Evolutionary conservation across 2,797 vertebrate species (phyloP).

Genomic region (Bovichtus variegatus): DNA sequence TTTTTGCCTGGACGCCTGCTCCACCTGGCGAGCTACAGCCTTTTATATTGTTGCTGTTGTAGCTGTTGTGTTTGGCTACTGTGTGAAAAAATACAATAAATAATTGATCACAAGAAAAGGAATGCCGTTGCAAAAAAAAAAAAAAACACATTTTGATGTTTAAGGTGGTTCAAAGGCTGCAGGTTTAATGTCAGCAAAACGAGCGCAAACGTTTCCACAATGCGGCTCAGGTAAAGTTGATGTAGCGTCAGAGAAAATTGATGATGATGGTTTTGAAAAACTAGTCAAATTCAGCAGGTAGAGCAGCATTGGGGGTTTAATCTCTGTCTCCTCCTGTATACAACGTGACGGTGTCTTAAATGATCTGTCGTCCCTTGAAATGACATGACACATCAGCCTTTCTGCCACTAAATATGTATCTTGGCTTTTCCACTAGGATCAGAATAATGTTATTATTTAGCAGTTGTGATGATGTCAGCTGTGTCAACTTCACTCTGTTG

Average conservation of each 20-base stretch:
- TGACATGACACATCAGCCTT: neutral
- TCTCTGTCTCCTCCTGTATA: neutral
- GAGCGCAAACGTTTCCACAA: neutral
- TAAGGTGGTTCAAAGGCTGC: neutral
- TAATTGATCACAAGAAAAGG: neutral
- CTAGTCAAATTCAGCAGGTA: neutral
- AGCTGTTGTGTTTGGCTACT: too few species aligned
- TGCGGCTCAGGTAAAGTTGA: neutral
- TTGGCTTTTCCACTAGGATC: neutral
- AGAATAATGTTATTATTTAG: neutral
- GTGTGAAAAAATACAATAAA: too few species aligned
- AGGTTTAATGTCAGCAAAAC: neutral
- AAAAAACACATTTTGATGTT: neutral
- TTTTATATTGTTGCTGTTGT: too few species aligned
- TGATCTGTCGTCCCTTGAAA: neutral
- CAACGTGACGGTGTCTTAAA: neutral
- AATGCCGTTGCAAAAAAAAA: too few species aligned
- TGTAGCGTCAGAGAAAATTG: neutral
- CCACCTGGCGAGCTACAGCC: too few species aligned
- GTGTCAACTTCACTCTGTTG: conserved; percentile 1
- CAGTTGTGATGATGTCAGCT: neutral
- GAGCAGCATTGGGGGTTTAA: neutral
- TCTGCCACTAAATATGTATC: neutral
- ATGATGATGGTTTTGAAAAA: neutral
- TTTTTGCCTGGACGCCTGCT: too few species aligned